Conservation (phyloP, 1,140 invertebrate genomes). For the Spodoptera litura region DNA sequence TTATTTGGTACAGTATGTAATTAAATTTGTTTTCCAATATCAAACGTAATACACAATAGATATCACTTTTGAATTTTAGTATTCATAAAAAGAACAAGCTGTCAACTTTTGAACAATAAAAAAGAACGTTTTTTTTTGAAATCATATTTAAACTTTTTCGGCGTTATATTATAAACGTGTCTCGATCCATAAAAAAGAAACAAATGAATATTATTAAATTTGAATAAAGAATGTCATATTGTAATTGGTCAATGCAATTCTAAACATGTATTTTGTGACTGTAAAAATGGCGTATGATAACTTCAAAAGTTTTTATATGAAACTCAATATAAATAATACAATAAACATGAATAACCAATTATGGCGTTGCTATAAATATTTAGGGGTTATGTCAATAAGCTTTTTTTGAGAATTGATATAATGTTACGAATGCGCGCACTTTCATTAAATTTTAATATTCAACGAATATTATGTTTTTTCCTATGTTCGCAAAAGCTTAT, state of each 20-base stretch:
- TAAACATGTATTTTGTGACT: neutral
- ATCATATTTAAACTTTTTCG: no score
- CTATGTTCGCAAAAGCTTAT: slow-evolving; percentile 13
- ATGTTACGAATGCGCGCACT: neutral
- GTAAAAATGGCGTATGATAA: neutral
- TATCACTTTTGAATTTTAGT: no score
- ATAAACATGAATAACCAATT: slow-evolving; percentile 20
- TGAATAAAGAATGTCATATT: neutral
- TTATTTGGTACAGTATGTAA: no score
- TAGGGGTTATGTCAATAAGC: neutral
- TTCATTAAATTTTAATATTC: slow-evolving; percentile 26
- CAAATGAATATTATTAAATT: neutral
- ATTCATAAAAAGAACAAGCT: no score
- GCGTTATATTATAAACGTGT: neutral
- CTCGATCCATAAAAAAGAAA: neutral
- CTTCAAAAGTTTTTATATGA: slow-evolving; percentile 20
- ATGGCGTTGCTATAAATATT: slow-evolving; percentile 33
- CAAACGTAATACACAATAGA: no score
- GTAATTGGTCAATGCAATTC: slow-evolving; percentile 13
- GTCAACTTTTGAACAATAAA: no score
- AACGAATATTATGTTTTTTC: neutral
- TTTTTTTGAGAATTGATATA: slow-evolving; percentile 12
- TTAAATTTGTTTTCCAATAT: no score
- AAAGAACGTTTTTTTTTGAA: no score
- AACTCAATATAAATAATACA: slow-evolving; percentile 10